Base-by-base conservation (phyloP, 2,888 invertebrate species). In the Tenodera sinensis region DNA sequence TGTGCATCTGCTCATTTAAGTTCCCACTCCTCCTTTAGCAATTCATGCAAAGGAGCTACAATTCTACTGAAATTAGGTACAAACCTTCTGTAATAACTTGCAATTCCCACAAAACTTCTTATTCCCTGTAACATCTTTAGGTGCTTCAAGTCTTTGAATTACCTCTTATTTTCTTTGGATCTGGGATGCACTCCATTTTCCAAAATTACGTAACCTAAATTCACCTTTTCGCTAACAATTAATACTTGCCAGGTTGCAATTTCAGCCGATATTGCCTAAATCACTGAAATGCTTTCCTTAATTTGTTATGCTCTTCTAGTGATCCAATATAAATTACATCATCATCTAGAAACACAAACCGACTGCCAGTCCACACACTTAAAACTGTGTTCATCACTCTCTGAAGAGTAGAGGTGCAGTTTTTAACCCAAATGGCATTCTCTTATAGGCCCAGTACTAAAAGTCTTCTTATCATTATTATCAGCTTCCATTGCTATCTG, bases 231-330 rank as follows among this genome's bases (percentile, higher is more conserved):
- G 8, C 4, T 28, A 91, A 83, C 88, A 92, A 91, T 83, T 91
- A 89, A 87, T 91, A 91, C 90, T 92, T 91, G 42, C 90, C 91
- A 6, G 90, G 90, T 28, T 91, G 90, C 15, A 91, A 71, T 81
- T 90, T 91, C 28, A 91, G 85, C 20, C 89, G 81, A 42, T 85
- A 15, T 4, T 28, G 14, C n/a, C n/a, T 42, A 6, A 81, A 47
- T 28, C 6, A 28, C 27, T 42, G 14, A 42, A 85, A 42, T 20
- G 42, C n/a, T 42, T 85, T 47, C 20, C 30, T n/a, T 27, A 85
- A 27, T 85, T 85, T 85, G n/a, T 34, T 27, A n/a, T 81, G 87
- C 25, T 30, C 20, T 42, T 85, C 42, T 15, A 85, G 47, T 25
- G 42, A 42, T 20, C 27, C 25, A 20, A 4, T 47, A 42, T 85